phyloP scores from a whole-genome alignment of 2,113 vertebrate genomes.

The Thamnophis sirtalis region DNA sequence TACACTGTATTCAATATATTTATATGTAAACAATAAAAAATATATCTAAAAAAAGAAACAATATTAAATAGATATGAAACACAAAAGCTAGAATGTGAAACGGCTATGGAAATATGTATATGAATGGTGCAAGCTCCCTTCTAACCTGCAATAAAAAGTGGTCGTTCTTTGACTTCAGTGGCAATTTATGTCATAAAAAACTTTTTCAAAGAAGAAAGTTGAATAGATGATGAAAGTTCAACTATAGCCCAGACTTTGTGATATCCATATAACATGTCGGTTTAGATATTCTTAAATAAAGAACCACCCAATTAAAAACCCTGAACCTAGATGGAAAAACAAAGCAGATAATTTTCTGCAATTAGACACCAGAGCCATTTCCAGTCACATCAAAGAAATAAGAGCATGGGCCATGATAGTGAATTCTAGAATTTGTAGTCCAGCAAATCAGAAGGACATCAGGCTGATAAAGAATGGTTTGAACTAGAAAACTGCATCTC shows the following conservation, averaged over 20 bases:
- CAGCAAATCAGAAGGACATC: background rate
- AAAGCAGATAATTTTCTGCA: background rate
- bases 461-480: background rate
- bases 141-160: background rate
- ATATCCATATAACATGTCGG: background rate
- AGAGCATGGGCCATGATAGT: background rate
- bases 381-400: background rate
- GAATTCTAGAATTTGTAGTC: background rate
- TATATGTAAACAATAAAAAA: too few relatives aligned
- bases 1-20: too few relatives aligned
- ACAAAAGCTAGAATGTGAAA: background rate
- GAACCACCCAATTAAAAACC: background rate
- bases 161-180: background rate
- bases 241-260: background rate
- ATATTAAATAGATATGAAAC: background rate
- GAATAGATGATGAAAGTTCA: background rate
- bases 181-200: background rate
- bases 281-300: background rate
- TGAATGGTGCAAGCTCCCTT: background rate
- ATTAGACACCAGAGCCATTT: background rate
- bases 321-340: background rate
- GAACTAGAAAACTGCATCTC: background rate
- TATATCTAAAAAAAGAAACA: background rate
- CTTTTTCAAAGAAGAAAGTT: background rate
- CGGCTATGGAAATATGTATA: background rate